phyloP scores from a whole-genome alignment of 1,140 invertebrate genomes.

The Drosophila azteca region DNA sequence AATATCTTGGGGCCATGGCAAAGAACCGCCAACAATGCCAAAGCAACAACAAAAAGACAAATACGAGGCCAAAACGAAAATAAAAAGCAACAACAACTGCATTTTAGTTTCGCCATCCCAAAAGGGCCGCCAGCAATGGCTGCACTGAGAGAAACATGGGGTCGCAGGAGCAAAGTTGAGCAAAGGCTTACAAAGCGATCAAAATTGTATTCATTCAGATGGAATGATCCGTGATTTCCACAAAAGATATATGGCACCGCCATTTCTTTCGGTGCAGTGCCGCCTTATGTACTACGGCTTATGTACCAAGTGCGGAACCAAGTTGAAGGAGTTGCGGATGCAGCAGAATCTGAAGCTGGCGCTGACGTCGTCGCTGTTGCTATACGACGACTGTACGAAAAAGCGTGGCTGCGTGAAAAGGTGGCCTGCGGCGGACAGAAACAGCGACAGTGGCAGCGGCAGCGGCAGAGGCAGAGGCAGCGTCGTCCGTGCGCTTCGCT shows the following conservation, averaged over 20 bases:
- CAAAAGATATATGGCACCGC: too few species aligned
- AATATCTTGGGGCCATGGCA: constrained; percentile 62
- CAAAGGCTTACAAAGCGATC: too few species aligned
- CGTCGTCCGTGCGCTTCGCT: constrained; percentile 68
- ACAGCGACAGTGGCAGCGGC: constrained; percentile 30
- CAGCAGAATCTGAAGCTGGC: constrained; percentile 28
- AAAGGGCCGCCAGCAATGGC: constrained; percentile 45
- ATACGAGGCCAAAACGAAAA: constrained; percentile 34
- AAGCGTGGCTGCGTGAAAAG: constrained; percentile 80
- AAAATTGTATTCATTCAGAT: too few species aligned
- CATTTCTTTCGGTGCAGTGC: constrained; percentile 11
- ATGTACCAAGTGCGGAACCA: constrained; percentile 51
- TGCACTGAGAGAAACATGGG: constrained; percentile 10
- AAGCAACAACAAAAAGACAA: constrained; percentile 53
- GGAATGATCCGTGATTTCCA: too few species aligned
- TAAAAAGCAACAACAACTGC: constrained; percentile 69
- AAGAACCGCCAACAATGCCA: constrained; percentile 67
- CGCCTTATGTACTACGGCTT: constrained; percentile 65
- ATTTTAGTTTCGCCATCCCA: constrained; percentile 75
- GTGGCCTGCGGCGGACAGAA: constrained; percentile 29
- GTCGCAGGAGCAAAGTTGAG: too few species aligned
- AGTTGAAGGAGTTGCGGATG: constrained; percentile 72
- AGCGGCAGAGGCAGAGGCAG: constrained; percentile 23
- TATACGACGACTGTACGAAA: constrained; percentile 58
- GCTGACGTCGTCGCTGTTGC: constrained; percentile 4